These are phyloP conservation scores for Tachyglossus aculeatus DNA, from an alignment of 2,797 vertebrate species.

Conservation along the genomic window DNA sequence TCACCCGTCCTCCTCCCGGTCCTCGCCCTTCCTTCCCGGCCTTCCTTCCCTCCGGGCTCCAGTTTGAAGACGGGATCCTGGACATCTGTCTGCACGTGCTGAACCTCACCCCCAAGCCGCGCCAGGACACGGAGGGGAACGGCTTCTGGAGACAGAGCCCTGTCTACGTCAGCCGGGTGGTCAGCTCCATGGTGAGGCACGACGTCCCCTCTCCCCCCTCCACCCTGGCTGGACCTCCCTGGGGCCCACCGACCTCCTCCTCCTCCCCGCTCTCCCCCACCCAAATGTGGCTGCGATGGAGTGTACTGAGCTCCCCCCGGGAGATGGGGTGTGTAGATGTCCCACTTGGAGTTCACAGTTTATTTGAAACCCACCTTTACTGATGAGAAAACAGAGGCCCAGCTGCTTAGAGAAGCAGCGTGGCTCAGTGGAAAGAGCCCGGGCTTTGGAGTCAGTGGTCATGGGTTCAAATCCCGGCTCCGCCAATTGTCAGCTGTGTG, in stretches of 20 bases:
- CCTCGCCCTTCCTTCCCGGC: background rate
- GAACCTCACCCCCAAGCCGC: slow-evolving; percentile 88
- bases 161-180: slow-evolving; percentile 87
- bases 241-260: background rate
- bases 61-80: slow-evolving; percentile 92
- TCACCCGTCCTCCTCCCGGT: background rate
- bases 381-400: too few species aligned
- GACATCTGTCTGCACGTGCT: slow-evolving; percentile 85
- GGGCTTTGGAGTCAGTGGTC: too few species aligned
- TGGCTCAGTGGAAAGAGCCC: too few species aligned
- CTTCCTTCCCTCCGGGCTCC: background rate
- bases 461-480: too few species aligned
- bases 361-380: too few species aligned
- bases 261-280: background rate
- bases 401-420: too few species aligned
- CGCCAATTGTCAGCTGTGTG: too few species aligned
- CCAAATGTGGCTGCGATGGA: too few species aligned
- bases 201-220: fast-evolving
- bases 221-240: fast-evolving
- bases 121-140: slow-evolving; percentile 79
- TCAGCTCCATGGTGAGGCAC: slow-evolving; percentile 92
- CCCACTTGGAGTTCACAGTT: too few species aligned
- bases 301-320: too few species aligned
- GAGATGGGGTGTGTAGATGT: too few species aligned
- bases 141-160: slow-evolving; percentile 87